phyloP scores from a whole-genome alignment of 2,113 vertebrate genomes.

The Panurus biarmicus region DNA sequence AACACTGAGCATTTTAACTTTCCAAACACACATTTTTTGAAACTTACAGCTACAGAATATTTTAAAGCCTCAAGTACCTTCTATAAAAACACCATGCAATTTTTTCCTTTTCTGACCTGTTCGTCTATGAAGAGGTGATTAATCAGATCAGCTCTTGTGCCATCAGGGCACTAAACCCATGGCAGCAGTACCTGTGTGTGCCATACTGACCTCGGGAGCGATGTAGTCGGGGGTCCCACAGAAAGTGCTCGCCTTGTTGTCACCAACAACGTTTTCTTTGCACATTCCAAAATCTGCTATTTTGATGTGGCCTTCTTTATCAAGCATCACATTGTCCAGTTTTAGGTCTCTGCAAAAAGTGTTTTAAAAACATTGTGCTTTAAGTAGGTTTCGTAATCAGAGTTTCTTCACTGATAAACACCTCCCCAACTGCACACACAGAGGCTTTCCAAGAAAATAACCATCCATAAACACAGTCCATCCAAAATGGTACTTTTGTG shows the following conservation, averaged over 20 bases:
- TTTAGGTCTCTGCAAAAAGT: conserved; percentile 85
- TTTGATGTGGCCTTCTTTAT: conserved; percentile 91
- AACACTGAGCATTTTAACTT: neutral
- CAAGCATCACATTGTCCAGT: conserved; percentile 96
- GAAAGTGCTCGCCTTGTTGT: conserved; percentile 91
- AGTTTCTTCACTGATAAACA: neutral
- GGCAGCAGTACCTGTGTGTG: neutral
- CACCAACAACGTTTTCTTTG: conserved; percentile 89
- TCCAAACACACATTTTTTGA: neutral
- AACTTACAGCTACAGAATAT: neutral
- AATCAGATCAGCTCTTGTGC: neutral
- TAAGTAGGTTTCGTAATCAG: neutral
- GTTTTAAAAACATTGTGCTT: neutral
- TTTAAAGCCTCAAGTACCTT: neutral
- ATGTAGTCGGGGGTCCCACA: conserved; percentile 98
- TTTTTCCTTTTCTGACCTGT: neutral
- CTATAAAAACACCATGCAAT: neutral
- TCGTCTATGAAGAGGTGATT: neutral
- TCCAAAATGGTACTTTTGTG: neutral
- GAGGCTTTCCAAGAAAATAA: neutral
- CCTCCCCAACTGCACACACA: neutral
- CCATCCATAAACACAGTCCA: neutral
- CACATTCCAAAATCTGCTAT: conserved; percentile 99
- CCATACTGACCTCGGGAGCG: conserved; percentile 76
- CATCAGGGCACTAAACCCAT: neutral